These are phyloP conservation scores for Crotalus tigris DNA, from an alignment of 2,113 vertebrate species.

Conservation along the genomic window DNA sequence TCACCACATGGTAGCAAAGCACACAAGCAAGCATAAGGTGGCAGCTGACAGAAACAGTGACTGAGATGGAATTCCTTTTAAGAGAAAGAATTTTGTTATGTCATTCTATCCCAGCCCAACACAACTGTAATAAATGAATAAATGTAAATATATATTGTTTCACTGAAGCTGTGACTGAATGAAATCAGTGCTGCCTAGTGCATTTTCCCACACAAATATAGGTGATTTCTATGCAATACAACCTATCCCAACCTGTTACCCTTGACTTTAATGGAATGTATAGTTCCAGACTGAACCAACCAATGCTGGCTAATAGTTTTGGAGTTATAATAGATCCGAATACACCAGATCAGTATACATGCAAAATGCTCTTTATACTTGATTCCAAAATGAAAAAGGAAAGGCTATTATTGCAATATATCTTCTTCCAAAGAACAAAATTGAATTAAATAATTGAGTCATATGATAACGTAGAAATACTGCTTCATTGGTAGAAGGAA, in stretches of 20 bases:
- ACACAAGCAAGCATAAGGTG: background rate
- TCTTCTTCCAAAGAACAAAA: background rate
- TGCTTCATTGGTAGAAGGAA: background rate
- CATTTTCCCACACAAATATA: background rate
- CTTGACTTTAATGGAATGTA: background rate
- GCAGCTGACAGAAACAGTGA: background rate
- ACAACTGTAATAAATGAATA: background rate
- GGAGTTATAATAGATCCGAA: background rate
- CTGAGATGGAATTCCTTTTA: background rate
- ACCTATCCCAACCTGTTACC: background rate
- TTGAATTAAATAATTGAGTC: accelerated
- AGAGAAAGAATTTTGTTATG: background rate
- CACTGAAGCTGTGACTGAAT: background rate
- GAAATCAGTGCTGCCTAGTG: background rate
- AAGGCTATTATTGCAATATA: background rate
- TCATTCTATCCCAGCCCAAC: background rate
- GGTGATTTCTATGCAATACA: background rate
- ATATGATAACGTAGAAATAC: background rate
- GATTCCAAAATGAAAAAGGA: background rate
- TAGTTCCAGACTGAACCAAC: background rate
- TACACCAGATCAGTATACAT: background rate
- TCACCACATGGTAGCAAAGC: background rate
- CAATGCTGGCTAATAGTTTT: background rate
- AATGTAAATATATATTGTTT: background rate
- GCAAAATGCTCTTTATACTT: background rate